Conservation (phyloP, 2,797 vertebrate genomes). For the Loriculus beryllinus region DNA sequence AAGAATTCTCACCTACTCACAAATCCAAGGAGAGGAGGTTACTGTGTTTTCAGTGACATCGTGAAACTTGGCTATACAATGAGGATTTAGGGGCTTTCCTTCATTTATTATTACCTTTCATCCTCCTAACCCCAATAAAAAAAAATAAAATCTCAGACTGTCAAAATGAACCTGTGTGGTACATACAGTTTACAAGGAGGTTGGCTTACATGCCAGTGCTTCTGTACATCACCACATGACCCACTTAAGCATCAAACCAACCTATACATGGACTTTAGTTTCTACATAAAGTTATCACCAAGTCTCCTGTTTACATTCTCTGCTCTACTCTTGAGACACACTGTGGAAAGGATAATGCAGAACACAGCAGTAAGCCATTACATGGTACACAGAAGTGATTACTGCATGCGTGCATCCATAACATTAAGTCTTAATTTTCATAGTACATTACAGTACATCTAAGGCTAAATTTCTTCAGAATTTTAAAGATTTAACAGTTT, state of each 20-base stretch:
- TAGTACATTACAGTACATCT: neutral
- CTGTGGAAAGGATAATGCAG: neutral
- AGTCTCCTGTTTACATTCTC: neutral
- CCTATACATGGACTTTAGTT: fast-evolving
- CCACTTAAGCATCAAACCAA: neutral
- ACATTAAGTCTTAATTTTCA: neutral
- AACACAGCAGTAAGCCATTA: neutral
- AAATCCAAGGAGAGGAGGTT: neutral
- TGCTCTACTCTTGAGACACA: neutral
- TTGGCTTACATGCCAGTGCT: neutral
- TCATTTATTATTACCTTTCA: neutral
- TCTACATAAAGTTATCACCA: neutral
- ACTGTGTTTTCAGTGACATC: neutral
- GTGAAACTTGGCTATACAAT: neutral
- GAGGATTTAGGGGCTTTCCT: neutral
- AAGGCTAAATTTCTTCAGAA: neutral
- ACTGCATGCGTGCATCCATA: neutral
- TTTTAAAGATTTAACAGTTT: neutral
- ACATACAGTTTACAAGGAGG: neutral
- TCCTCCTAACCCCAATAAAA: neutral
- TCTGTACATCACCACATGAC: neutral
- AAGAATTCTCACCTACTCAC: neutral
- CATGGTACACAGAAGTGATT: neutral
- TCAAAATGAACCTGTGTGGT: neutral
- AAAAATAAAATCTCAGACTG: neutral